phyloP scores from a whole-genome alignment of 2,888 invertebrate genomes.

The Tineola bisselliella region DNA sequence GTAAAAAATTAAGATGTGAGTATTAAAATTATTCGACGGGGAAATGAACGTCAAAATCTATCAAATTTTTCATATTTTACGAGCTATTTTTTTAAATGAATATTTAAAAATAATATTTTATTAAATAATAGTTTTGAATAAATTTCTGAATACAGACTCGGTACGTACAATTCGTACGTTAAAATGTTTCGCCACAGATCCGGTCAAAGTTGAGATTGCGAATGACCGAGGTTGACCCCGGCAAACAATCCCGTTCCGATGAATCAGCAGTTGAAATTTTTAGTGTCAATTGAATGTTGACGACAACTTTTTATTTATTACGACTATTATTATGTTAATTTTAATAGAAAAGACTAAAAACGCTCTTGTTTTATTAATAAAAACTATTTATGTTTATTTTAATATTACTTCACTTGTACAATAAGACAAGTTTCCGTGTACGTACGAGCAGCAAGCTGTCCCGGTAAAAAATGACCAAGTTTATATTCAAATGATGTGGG shows the following conservation, averaged over 20 bases:
- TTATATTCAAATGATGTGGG: conserved; percentile 21
- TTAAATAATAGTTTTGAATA: too few species aligned
- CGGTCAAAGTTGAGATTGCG: conserved; percentile 50
- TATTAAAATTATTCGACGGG: conserved; percentile 20
- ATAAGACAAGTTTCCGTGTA: neutral
- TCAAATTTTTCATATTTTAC: neutral
- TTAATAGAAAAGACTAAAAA: neutral
- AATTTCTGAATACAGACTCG: too few species aligned
- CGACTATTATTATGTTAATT: neutral
- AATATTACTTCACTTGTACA: too few species aligned
- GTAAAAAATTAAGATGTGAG: conserved; percentile 27
- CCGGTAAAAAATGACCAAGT: conserved; percentile 3
- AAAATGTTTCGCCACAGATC: neutral
- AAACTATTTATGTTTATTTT: too few species aligned
- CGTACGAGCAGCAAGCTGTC: neutral
- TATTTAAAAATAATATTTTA: too few species aligned
- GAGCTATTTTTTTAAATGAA: neutral
- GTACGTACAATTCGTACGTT: too few species aligned
- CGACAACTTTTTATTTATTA: neutral
- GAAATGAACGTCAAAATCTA: conserved; percentile 6
- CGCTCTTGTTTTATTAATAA: too few species aligned
- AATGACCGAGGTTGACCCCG: conserved; percentile 53
- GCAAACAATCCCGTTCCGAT: neutral
- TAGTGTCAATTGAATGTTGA: neutral
- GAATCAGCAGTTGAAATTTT: conserved; percentile 3